Base-by-base conservation (phyloP, 2,797 vertebrate genomes). In the Mastacembelus armatus region DNA sequence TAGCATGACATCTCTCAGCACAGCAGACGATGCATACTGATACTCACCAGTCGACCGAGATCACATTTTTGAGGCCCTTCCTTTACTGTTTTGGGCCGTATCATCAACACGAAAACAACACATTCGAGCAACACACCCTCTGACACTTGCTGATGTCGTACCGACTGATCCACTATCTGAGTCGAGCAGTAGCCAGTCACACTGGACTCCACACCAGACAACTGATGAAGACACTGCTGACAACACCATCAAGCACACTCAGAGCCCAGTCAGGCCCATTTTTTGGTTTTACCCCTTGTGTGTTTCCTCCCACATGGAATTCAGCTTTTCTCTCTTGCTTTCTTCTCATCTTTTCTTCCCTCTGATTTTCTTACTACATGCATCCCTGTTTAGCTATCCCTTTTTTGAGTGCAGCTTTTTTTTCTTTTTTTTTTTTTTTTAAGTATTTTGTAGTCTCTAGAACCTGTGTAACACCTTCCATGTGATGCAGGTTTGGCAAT, bases 401-500 rank as follows among this genome's bases (percentile, higher is more conserved):
- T 45, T 49, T 51, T 72, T 71, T 66, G 54, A 81, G 55, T 86
- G 66, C 72, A 72, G 57, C 60, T 77, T 67, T 78, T 70, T 68
- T 73, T 64, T 56, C 29, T 24, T 65, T 18, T 45, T 73, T 64
- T 56, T 29, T 24, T 65, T 18, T 45, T 55, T 52, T 24, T 75
- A 52, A 54, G 52, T 63, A 74, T 85, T 66, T 77, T 52, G 63
- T 83, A 78, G 71, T 86, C 91, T 91, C 88, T 91, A 86, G 92
- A 95, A 94, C 94, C 95, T 96, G 91, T 91, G 86, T 96, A 96
- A 96, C 95, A 63, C 93, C 94, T 93, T 92, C 93, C 93, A 96
- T 97, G 96, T 98, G 95, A 98, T 96, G 95, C 96, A 97, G 96
- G 96, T 96, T 94, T 95, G 95, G 95, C 95, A 93, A 94, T 95